Evolutionary conservation across 2,113 vertebrate genomes (phyloP).

Genomic region (Prionailurus bengalensis): DNA sequence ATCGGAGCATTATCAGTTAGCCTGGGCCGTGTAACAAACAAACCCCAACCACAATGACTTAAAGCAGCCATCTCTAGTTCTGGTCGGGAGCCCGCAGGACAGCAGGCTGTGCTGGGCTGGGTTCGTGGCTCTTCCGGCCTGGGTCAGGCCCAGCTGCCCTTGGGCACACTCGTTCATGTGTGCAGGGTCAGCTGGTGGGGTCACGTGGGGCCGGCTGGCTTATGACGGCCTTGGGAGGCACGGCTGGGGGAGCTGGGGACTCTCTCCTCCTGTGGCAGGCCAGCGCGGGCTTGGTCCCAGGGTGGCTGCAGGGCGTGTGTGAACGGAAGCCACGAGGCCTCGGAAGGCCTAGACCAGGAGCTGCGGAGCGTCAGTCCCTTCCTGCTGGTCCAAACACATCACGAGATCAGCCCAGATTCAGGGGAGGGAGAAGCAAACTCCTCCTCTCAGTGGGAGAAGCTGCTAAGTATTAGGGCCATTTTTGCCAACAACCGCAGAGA

Average conservation of each 20-base stretch:
- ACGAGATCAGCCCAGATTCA: rapidly evolving
- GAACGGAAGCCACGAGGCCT: not conserved
- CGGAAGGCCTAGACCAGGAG: not conserved
- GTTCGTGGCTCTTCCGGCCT: not conserved
- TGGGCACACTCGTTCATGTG: not conserved
- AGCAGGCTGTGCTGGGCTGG: not conserved
- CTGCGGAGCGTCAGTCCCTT: not conserved
- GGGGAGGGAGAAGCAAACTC: not conserved
- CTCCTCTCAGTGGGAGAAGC: not conserved
- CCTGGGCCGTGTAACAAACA: not conserved
- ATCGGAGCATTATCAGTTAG: not conserved
- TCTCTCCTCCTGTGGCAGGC: not conserved
- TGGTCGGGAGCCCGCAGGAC: not conserved
- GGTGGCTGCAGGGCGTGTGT: not conserved
- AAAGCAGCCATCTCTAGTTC: not conserved
- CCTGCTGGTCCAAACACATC: not conserved
- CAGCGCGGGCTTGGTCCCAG: not conserved
- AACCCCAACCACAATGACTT: not conserved
- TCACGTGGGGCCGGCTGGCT: not conserved
- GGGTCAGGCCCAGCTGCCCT: not conserved
- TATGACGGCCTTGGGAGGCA: too few relatives aligned
- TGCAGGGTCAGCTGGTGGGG: not conserved
- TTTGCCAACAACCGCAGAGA: not conserved
- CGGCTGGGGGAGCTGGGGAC: not conserved
- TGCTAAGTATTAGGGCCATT: not conserved